A percentile compares a stretch with the other conserved stretches of the same genome.
Conservation (phyloP, 2,113 vertebrate genomes). For the Platysternon megacephalum region DNA sequence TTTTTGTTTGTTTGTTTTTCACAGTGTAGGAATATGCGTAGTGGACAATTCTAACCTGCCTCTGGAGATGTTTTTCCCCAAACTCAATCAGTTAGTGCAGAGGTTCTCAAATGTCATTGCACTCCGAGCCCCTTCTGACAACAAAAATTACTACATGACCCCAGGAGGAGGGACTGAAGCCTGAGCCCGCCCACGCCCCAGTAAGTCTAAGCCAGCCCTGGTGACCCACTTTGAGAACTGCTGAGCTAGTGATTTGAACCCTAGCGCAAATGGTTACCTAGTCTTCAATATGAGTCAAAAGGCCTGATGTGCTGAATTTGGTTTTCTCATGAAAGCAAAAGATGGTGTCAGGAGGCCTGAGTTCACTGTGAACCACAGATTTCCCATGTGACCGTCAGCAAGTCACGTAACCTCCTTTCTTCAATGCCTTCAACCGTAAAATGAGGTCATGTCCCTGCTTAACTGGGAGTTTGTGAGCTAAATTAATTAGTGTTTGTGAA, state of each 20-base stretch:
- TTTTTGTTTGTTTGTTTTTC: not conserved
- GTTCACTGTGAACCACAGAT: not conserved
- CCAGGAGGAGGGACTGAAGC: too few relatives aligned
- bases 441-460: not conserved
- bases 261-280: not conserved
- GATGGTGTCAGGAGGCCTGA: rapidly evolving
- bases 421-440: not conserved
- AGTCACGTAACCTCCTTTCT: rapidly evolving
- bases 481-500: not conserved
- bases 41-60: not conserved
- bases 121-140: too few relatives aligned
- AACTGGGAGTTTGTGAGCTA: not conserved
- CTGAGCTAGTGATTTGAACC: too few relatives aligned
- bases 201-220: too few relatives aligned
- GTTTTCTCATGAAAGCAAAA: not conserved
- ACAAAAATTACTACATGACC: too few relatives aligned
- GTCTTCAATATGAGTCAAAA: not conserved
- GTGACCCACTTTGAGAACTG: too few relatives aligned
- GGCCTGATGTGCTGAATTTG: not conserved
- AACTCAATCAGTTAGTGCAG: too few relatives aligned
- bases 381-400: not conserved
- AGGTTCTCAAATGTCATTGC: too few relatives aligned
- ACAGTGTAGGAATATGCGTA: not conserved
- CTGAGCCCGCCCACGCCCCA: too few relatives aligned
- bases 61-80: not conserved